Conservation (phyloP, 2,797 vertebrate genomes). For the Mallotus villosus region DNA sequence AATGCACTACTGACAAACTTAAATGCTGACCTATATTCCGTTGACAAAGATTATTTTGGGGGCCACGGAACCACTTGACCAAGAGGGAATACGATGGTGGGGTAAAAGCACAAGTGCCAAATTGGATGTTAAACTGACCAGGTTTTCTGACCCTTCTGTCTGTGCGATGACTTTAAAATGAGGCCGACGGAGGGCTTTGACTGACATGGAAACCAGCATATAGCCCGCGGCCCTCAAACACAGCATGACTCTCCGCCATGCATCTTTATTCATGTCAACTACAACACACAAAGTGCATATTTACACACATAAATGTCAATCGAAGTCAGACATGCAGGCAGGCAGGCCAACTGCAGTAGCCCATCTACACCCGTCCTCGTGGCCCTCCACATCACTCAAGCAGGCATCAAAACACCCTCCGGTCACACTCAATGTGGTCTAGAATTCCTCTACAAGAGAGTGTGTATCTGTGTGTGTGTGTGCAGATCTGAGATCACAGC, state of each 20-base stretch:
- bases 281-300: background rate
- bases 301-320: background rate
- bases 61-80: no score
- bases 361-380: background rate
- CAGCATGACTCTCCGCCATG: background rate
- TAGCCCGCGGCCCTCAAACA: background rate
- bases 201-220: background rate
- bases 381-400: slow-evolving; percentile 3
- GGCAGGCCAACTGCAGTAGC: background rate
- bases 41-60: no score
- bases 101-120: no score
- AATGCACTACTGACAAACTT: no score
- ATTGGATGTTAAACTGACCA: background rate
- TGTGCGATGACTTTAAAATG: background rate
- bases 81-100: no score
- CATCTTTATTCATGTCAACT: slow-evolving; percentile 12
- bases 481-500: slow-evolving; percentile 8
- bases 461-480: slow-evolving; percentile 6
- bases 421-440: slow-evolving; percentile 1
- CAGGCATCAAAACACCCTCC: slow-evolving; percentile 2
- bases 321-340: background rate
- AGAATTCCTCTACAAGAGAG: slow-evolving; percentile 8
- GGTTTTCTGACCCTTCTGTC: slow-evolving; percentile 2
- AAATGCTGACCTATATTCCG: no score
- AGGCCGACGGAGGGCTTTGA: background rate